These are phyloP conservation scores for Macrosiphum euphorbiae DNA, from an alignment of 2,888 invertebrate species.

Conservation along the genomic window DNA sequence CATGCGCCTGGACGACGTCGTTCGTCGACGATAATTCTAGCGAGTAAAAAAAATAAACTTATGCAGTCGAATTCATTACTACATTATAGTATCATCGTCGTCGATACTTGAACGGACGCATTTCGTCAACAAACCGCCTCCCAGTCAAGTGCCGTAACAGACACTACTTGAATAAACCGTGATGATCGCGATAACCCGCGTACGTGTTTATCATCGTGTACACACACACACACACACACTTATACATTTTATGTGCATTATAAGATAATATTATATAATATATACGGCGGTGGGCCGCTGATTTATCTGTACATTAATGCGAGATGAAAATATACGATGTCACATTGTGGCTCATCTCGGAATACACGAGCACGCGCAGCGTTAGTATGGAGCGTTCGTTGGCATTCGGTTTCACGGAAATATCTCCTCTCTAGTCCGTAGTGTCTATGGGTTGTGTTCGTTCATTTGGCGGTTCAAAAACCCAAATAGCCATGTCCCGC, in stretches of 20 bases:
- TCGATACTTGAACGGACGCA: constrained; percentile 5
- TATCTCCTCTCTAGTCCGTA: constrained; percentile 43
- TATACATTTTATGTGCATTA: constrained; percentile 2
- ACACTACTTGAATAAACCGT: constrained; percentile 37
- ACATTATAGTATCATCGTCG: not conserved
- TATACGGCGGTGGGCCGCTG: constrained; percentile 5
- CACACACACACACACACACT: not conserved
- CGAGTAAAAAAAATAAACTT: not conserved
- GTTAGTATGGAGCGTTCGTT: not conserved
- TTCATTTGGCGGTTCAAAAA: constrained; percentile 60
- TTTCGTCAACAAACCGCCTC: constrained; percentile 45
- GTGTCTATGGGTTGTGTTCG: not conserved
- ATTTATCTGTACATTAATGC: constrained; percentile 31
- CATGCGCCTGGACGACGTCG: not conserved
- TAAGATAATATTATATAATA: constrained; percentile 5
- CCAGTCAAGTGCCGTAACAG: constrained; percentile 16
- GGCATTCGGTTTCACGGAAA: constrained; percentile 60
- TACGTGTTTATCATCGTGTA: not conserved
- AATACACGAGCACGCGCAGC: constrained; percentile 7
- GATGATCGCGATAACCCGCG: constrained; percentile 43
- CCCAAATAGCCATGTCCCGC: constrained; percentile 55
- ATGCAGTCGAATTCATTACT: not conserved
- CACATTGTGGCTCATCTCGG: constrained; percentile 28
- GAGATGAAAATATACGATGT: constrained; percentile 40
- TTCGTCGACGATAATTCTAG: not conserved